Conservation (phyloP, 2,113 vertebrate genomes). For the Nipponia nippon region DNA sequence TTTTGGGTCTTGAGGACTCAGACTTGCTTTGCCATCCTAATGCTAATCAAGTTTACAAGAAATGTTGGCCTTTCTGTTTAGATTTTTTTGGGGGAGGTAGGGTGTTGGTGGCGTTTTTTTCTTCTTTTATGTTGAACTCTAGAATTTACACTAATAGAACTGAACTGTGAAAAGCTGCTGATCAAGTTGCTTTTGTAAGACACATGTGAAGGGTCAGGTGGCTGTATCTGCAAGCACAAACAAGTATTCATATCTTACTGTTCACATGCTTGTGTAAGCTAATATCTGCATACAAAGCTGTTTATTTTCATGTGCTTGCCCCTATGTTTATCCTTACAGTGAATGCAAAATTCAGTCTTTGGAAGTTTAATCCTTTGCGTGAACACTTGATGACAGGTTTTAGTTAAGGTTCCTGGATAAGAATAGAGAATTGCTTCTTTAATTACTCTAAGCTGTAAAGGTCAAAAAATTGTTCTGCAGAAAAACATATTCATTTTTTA, state of each 20-base stretch:
- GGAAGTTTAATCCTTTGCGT: not conserved
- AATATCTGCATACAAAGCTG: not conserved
- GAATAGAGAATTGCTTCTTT: not conserved
- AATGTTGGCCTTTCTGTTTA: not conserved
- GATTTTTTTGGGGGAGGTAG: fast-evolving
- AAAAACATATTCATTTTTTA: not conserved
- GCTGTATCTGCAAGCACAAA: not conserved
- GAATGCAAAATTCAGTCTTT: not conserved
- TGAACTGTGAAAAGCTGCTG: not conserved
- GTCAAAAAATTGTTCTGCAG: not conserved
- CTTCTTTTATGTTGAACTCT: not conserved
- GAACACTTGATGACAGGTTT: slow-evolving; percentile 9
- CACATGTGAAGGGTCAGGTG: not conserved
- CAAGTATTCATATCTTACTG: not conserved
- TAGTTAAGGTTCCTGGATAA: not conserved
- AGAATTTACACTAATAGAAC: not conserved
- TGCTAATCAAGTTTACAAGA: not conserved
- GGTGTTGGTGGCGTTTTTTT: not conserved
- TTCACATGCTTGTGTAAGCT: not conserved
- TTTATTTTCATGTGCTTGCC: not conserved
- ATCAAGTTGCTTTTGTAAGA: not conserved
- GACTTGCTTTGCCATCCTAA: not conserved
- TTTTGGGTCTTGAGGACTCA: not conserved
- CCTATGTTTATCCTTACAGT: not conserved
- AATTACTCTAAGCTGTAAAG: not conserved